Evolutionary conservation across 2,888 invertebrate genomes (phyloP).

Genomic region (Mesoligia furuncula): DNA sequence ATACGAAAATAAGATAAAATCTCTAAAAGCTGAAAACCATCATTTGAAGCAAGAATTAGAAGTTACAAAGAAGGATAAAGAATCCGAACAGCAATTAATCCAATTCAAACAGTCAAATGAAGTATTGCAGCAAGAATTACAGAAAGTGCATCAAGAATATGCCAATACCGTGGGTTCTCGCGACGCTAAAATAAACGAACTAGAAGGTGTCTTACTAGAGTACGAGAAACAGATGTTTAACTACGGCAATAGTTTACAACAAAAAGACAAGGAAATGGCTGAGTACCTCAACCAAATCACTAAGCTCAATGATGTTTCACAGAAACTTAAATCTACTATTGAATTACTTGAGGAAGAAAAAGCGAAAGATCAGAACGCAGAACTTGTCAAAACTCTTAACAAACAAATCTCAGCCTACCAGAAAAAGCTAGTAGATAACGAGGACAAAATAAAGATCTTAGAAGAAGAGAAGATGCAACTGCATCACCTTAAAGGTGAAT

Average conservation of each 20-base stretch:
- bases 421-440: constrained; percentile 82
- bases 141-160: constrained; percentile 83
- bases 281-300: constrained; percentile 89
- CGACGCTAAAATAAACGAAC: constrained; percentile 86
- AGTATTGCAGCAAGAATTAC: constrained; percentile 79
- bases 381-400: constrained; percentile 89
- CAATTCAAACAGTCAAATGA: constrained; percentile 78
- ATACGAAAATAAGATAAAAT: constrained; percentile 84
- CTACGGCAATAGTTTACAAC: constrained; percentile 83
- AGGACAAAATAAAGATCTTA: constrained; percentile 81
- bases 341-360: constrained; percentile 88
- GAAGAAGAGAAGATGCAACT: constrained; percentile 87
- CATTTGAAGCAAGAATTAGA: constrained; percentile 83
- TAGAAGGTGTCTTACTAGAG: constrained; percentile 86
- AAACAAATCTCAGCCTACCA: constrained; percentile 87
- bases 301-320: constrained; percentile 88
- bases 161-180: constrained; percentile 79
- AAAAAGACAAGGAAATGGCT: constrained; percentile 86
- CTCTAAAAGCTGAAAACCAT: constrained; percentile 83
- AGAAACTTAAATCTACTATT: constrained; percentile 87
- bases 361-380: constrained; percentile 87
- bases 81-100: constrained; percentile 74
- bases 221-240: constrained; percentile 88
- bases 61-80: constrained; percentile 73
- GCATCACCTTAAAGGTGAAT: constrained; percentile 76